Conservation (phyloP, 1,140 invertebrate species). For the Mercenaria mercenaria region DNA sequence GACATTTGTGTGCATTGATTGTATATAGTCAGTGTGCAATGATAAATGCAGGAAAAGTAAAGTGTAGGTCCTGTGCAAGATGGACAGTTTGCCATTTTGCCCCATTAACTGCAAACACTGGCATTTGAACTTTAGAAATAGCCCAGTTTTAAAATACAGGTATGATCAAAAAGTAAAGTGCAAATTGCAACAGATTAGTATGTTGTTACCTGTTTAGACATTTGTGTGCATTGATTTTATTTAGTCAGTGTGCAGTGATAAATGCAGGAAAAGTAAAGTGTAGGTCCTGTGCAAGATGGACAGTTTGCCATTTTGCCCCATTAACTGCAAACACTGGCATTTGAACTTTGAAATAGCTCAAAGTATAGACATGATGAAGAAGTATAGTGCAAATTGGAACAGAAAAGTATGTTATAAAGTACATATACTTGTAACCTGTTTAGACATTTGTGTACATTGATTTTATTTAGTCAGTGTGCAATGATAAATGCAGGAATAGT, state of each 20-base stretch:
- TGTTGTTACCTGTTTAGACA: not conserved
- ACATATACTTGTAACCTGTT: constrained; percentile 11
- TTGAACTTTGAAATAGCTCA: no score
- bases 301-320: constrained; percentile 60
- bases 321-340: constrained; percentile 71
- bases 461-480: constrained; percentile 40
- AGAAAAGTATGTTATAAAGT: no score
- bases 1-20: constrained; percentile 70
- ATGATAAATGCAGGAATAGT: constrained; percentile 71
- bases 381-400: no score
- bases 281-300: constrained; percentile 63
- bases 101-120: constrained; percentile 72
- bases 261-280: constrained; percentile 67
- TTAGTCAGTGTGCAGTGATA: constrained; percentile 58
- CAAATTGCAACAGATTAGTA: no score
- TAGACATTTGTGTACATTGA: constrained; percentile 67
- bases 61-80: constrained; percentile 65
- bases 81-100: constrained; percentile 46
- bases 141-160: no score
- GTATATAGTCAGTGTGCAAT: constrained; percentile 52
- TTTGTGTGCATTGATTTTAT: not conserved
- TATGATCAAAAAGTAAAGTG: no score
- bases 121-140: no score
- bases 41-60: constrained; percentile 72
- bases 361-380: no score